A percentile compares a stretch with the other conserved stretches of the same genome.
Evolutionary conservation across 2,113 vertebrate species (phyloP).

Genomic region (Podarcis cretensis): DNA sequence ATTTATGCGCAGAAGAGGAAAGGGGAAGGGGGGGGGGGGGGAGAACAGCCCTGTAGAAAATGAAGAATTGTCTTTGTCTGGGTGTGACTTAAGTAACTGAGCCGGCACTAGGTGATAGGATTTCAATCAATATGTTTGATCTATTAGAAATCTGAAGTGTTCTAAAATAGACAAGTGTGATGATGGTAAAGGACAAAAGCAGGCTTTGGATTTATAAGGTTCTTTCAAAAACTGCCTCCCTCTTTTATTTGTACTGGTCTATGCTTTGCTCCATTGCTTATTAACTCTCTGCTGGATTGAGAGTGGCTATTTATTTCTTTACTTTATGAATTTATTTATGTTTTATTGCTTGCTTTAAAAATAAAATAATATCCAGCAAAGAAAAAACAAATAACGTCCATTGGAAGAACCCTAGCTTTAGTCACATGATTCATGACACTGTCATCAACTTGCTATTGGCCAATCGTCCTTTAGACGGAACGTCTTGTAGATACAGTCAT

Average conservation of each 20-base stretch:
- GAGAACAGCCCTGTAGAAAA: slow-evolving; percentile 19
- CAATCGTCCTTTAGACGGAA: slow-evolving; percentile 38
- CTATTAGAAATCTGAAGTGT: slow-evolving; percentile 35
- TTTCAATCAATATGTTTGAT: slow-evolving; percentile 44
- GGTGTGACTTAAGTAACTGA: slow-evolving; percentile 30
- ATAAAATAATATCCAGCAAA: background rate
- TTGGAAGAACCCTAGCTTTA: slow-evolving; percentile 44
- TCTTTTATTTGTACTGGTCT: background rate
- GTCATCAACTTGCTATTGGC: slow-evolving; percentile 35
- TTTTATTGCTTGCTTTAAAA: too few relatives aligned
- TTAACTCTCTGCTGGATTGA: too few relatives aligned
- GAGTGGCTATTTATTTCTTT: too few relatives aligned
- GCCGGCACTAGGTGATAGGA: slow-evolving; percentile 1
- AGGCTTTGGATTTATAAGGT: slow-evolving; percentile 59
- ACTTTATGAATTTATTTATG: too few relatives aligned
- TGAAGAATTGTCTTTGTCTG: slow-evolving; percentile 29
- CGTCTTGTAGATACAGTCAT: background rate
- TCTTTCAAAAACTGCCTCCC: slow-evolving; percentile 53
- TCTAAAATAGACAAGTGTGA: slow-evolving; percentile 37
- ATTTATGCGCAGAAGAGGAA: slow-evolving; percentile 41
- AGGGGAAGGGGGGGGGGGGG: background rate
- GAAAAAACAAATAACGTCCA: background rate
- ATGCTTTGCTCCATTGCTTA: background rate
- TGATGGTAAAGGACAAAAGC: slow-evolving; percentile 45
- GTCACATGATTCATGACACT: background rate